phyloP scores from a whole-genome alignment of 2,113 vertebrate species.

The Otolemur garnettii region DNA sequence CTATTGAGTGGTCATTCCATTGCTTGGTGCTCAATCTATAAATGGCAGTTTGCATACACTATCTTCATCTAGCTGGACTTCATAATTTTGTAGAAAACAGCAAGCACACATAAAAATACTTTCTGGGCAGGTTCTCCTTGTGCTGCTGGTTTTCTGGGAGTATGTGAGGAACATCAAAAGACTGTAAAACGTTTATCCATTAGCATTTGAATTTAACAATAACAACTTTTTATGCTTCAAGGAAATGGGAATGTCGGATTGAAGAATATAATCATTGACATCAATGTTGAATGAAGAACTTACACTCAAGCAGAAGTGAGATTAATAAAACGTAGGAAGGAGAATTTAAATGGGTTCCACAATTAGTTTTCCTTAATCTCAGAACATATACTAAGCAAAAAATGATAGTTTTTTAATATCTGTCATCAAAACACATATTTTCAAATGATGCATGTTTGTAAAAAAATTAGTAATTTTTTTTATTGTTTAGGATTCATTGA shows the following conservation, averaged over 20 bases:
- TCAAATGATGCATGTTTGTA: background rate
- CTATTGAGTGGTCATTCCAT: background rate
- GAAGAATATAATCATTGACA: background rate
- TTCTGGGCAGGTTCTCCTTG: background rate
- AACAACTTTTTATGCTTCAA: background rate
- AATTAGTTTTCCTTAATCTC: conserved; percentile 28
- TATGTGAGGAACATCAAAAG: background rate
- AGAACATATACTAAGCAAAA: background rate
- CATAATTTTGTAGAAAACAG: background rate
- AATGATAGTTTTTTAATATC: background rate
- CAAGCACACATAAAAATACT: background rate
- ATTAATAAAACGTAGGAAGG: conserved; percentile 12
- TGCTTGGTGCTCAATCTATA: background rate
- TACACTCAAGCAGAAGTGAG: background rate
- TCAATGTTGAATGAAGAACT: background rate
- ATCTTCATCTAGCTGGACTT: background rate
- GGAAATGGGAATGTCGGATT: background rate
- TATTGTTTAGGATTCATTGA: too few species aligned
- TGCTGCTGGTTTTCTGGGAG: background rate
- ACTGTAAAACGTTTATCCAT: background rate
- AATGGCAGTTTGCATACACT: background rate
- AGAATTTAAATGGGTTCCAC: background rate
- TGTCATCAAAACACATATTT: conserved; percentile 28
- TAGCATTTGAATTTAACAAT: conserved; percentile 2
- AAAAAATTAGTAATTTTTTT: conserved; percentile 34